Evolutionary conservation across 2,888 invertebrate genomes (phyloP), one percentile per base, ranked within the genome.

Genomic region (Acleris literana): DNA sequence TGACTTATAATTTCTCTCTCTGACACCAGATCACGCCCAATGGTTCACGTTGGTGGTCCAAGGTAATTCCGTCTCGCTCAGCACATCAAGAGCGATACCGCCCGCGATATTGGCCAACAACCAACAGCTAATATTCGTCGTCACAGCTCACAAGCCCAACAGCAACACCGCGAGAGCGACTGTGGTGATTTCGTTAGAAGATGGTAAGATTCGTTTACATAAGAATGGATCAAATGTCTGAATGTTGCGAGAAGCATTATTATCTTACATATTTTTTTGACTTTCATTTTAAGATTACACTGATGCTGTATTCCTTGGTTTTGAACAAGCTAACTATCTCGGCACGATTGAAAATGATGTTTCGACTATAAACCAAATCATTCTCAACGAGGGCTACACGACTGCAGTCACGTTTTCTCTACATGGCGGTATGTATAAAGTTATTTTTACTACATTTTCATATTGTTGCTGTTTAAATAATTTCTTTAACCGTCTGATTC

Each of bases 81-180:
- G 22, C 1, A 25, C 71, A 20, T 22, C 68, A 16, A 69, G 60
- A 20, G 63, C 75, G 2, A 75, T 82, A 44, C 78, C 81, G 5
- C 61, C 71, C 5, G 72, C 72, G n/a, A 71, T 78, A 2, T 20
- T 80, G 29, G 69, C 68, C 17, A 77, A 72, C 62, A 76, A 76
- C 57, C 73, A 73, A 22, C 76, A 76, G 46, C 68, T 81, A n/a
- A 63, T 77, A 1, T 77, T 80, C 33, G 55, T 69, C 5, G 62
- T 79, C 25, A 68, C 61, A 13, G 80, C 81, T 1, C 59, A 69
- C 9, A 74, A 72, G 43, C 64, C 69, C 13, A 74, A 73, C 25
- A 74, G 72, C 49, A 64, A 57, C 7, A 66, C 64, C 11, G 72
- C 74, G 9, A 68, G 70, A 43, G 65, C 79, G 0, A 76, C 76